phyloP scores from a whole-genome alignment of 1,140 invertebrate genomes.

The Polypedilum pembai region DNA sequence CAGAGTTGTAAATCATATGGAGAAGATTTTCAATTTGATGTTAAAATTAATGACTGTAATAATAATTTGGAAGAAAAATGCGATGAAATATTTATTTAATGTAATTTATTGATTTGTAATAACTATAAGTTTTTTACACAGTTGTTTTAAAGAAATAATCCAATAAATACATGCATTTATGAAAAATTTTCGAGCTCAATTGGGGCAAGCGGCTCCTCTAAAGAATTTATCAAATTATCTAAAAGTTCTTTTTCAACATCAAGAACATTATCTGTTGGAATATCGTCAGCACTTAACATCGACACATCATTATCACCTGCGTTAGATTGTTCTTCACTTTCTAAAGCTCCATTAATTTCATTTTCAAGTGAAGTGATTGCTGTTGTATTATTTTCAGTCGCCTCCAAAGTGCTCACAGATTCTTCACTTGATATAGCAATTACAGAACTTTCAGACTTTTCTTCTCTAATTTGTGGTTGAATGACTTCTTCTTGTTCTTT shows the following conservation, averaged over 20 bases:
- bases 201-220: background rate
- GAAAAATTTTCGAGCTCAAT: constrained; percentile 5
- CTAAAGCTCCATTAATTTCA: no score
- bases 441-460: no score
- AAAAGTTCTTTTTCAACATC: background rate
- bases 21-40: background rate
- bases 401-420: background rate
- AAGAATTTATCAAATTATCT: background rate
- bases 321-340: no score
- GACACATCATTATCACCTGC: background rate
- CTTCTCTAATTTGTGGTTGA: no score
- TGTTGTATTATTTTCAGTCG: background rate
- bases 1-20: background rate
- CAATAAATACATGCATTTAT: background rate
- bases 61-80: no score
- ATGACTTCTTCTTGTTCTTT: background rate
- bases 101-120: no score
- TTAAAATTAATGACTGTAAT: no score
- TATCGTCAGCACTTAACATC: background rate
- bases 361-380: no score
- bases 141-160: no score
- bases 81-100: no score
- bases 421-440: background rate
- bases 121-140: no score
- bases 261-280: background rate